Conservation (phyloP, 2,113 vertebrate genomes). For the Sisor rabdophorus region DNA sequence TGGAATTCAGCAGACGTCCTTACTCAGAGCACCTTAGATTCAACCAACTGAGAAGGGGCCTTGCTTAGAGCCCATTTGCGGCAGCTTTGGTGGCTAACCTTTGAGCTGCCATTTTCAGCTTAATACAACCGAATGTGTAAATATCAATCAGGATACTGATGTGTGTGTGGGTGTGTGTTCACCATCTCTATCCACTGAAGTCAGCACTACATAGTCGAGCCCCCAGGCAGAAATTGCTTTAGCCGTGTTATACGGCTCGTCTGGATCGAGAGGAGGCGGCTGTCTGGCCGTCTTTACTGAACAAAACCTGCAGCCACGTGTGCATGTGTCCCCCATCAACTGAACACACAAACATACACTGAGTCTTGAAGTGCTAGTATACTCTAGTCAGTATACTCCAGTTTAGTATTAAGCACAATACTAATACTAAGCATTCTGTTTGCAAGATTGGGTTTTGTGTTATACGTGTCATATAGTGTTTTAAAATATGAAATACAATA, state of each 20-base stretch:
- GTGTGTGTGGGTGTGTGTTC: constrained; percentile 31
- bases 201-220: constrained; percentile 97
- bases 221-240: constrained; percentile 89
- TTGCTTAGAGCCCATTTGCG: too few species aligned
- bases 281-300: constrained; percentile 87
- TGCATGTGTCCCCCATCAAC: constrained; percentile 97
- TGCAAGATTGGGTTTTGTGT: background rate
- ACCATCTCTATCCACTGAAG: constrained; percentile 96
- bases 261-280: constrained; percentile 81
- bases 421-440: too few species aligned
- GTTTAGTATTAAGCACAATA: too few species aligned
- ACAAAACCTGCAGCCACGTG: constrained; percentile 94
- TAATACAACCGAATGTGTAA: background rate
- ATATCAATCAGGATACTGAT: background rate
- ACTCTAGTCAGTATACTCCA: background rate
- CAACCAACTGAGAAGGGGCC: too few species aligned
- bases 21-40: too few species aligned
- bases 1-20: too few species aligned
- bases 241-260: constrained; percentile 88
- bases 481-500: background rate
- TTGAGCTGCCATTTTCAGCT: background rate
- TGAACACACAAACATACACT: constrained; percentile 48
- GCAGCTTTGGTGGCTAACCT: too few species aligned
- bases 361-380: background rate
- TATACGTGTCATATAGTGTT: background rate